These are phyloP conservation scores for Brachionus koreanus DNA, from an alignment of 1,140 invertebrate genomes.

Conservation along the genomic window DNA sequence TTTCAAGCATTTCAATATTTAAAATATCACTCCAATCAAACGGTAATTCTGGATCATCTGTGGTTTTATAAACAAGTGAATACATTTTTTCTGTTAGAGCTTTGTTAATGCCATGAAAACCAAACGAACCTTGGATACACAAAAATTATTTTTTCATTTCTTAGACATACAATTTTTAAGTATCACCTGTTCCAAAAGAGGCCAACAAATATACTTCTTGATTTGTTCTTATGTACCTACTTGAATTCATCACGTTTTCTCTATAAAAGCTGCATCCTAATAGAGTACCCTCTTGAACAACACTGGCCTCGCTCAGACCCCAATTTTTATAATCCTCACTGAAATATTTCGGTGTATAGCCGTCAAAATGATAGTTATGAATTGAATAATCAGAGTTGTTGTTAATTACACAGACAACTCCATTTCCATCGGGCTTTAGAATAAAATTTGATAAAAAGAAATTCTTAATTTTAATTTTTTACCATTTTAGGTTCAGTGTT, in stretches of 20 bases:
- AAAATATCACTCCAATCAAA: not conserved
- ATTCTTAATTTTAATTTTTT: not conserved
- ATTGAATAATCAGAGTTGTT: not conserved
- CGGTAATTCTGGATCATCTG: not conserved
- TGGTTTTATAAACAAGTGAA: not conserved
- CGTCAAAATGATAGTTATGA: not conserved
- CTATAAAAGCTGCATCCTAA: not conserved
- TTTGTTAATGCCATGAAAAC: not conserved
- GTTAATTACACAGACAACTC: not conserved
- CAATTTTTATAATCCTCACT: not conserved
- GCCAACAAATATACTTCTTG: not conserved
- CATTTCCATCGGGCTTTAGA: not conserved
- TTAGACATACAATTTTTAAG: not conserved
- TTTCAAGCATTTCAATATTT: not conserved
- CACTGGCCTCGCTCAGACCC: not conserved
- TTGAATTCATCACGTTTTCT: not conserved
- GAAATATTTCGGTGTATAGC: not conserved
- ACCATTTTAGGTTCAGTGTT: conserved; percentile 1
- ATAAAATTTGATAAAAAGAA: not conserved
- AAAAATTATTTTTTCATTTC: not conserved
- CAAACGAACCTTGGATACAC: not conserved
- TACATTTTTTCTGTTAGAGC: not conserved
- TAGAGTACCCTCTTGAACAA: not conserved
- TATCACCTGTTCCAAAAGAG: not conserved
- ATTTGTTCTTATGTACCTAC: not conserved